Conservation (phyloP, 2,888 invertebrate species). For the Vandiemenella viatica region DNA sequence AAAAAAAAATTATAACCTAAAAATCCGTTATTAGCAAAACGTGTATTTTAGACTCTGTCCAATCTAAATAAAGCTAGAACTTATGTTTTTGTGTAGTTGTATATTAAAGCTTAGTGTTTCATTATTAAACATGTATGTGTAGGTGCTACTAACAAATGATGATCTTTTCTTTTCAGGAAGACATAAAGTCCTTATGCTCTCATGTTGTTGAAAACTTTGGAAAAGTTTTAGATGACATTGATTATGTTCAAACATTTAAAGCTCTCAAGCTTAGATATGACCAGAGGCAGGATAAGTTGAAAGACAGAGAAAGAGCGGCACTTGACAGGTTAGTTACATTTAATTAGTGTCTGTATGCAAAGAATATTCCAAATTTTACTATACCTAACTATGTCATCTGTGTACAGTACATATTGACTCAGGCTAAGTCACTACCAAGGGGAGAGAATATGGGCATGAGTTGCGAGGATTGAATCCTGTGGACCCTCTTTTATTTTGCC, state of each 20-base stretch:
- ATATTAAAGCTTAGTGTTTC: not conserved
- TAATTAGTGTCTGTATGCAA: not conserved
- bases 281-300: constrained; percentile 79
- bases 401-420: too few relatives aligned
- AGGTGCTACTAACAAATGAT: not conserved
- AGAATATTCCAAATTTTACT: not conserved
- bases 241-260: constrained; percentile 97
- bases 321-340: constrained; percentile 43
- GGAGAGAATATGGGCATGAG: too few relatives aligned
- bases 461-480: too few relatives aligned
- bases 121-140: not conserved
- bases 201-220: constrained; percentile 95
- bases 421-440: too few relatives aligned
- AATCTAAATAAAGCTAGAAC: not conserved
- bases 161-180: constrained; percentile 40
- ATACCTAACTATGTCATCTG: not conserved
- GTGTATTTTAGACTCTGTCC: too few relatives aligned
- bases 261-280: constrained; percentile 78
- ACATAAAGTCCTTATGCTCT: constrained; percentile 75
- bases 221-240: constrained; percentile 82
- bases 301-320: constrained; percentile 66
- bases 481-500: too few relatives aligned
- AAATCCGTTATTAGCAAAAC: too few relatives aligned
- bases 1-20: too few relatives aligned
- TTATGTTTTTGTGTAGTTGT: not conserved